Evolutionary conservation across 2,113 vertebrate genomes (phyloP), one percentile per base, ranked within the genome.

Genomic region (Thunnus thynnus): DNA sequence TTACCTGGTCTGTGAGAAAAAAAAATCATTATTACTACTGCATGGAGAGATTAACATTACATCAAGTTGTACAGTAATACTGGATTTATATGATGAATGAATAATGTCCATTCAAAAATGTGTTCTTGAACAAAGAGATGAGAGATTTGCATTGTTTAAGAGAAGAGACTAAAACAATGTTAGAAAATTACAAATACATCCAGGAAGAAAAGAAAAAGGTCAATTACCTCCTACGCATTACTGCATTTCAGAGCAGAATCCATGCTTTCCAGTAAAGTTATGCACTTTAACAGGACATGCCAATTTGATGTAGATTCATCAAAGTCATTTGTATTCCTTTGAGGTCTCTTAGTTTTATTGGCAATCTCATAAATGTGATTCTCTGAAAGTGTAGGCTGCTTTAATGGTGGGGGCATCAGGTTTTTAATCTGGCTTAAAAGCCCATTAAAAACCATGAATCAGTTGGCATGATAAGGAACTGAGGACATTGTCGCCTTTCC

Each of bases 371-470:
- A 85, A 90, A 92, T 81, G 13, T 44, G 73, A 56, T 80, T 67
- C 62, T 83, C 72, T 86, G 72, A 89, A 90, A 86, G 44, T 75
- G 86, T 76, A 55, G 72, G 63, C 82, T 80, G 76, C 78, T 75
- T 86, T 66, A 84, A 86, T 71, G 76, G 82, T 73, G 58, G 52
- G 77, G 83, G 90, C 84, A 85, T 89, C 81, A 70, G 86, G 81
- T 91, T 92, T 92, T 92, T 90, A 93, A 94, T 95, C 85, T 91
- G 75, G 63, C 77, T 85, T 92, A 92, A 94, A 93, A 93, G 92
- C 91, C 90, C 64, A 87, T 91, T 82, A 89, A 90, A 92, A 80
- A n/a, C 51, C 56, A 81, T 86, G 86, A 93, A 88, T 87, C 90
- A 85, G 78, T 63, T 64, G 60, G 80, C 72, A 78, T 3, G 72